phyloP scores from a whole-genome alignment of 2,113 vertebrate genomes.

The Alces alces region DNA sequence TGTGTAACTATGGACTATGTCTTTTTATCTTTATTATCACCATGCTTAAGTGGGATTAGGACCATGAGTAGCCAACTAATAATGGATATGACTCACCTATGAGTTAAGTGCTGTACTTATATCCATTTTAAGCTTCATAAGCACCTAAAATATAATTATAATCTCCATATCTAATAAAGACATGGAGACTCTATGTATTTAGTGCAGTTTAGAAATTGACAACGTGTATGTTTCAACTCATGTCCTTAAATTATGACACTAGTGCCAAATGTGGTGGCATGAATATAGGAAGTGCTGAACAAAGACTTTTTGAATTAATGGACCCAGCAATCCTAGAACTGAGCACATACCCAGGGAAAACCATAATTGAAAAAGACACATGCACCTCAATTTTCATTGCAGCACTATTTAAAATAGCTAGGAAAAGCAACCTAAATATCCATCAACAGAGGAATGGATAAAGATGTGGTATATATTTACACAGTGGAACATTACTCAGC shows the following conservation, averaged over 20 bases:
- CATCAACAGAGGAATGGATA: neutral
- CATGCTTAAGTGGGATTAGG: neutral
- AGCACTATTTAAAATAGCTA: neutral
- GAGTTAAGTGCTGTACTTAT: neutral
- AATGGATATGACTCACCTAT: neutral
- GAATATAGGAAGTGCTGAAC: neutral
- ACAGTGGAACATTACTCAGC: neutral
- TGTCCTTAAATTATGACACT: neutral
- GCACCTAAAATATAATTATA: accelerated
- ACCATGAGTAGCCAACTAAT: neutral
- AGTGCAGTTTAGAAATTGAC: neutral
- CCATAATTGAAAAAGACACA: neutral
- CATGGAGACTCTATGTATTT: neutral
- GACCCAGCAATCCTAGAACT: neutral
- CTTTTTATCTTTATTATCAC: neutral
- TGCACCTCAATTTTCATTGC: neutral
- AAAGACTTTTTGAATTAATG: neutral
- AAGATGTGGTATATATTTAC: neutral
- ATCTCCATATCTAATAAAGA: neutral
- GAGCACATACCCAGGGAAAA: neutral
- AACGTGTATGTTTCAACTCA: neutral
- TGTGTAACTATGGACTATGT: neutral
- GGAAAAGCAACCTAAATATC: neutral
- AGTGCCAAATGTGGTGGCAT: neutral
- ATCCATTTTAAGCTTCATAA: neutral